A percentile compares a stretch with the other conserved stretches of the same genome.
Conservation (phyloP, 2,113 vertebrate species). For the Noturus placidus region DNA sequence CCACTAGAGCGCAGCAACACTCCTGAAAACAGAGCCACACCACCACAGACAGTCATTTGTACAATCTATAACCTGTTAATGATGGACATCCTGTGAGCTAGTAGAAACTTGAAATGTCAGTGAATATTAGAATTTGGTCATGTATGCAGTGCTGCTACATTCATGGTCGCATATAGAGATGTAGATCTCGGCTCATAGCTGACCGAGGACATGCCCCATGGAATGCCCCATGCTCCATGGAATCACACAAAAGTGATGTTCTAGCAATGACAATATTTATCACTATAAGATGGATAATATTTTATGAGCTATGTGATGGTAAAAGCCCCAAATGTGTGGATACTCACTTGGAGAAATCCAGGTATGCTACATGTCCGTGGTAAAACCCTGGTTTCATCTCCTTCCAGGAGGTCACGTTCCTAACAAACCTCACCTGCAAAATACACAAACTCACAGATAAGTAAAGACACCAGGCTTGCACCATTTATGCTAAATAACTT, state of each 20-base stretch:
- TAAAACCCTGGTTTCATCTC: slow-evolving; percentile 98
- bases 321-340: neutral
- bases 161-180: neutral
- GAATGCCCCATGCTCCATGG: neutral
- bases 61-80: neutral
- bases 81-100: neutral
- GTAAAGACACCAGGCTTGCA: neutral
- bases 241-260: neutral
- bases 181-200: neutral
- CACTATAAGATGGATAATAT: neutral
- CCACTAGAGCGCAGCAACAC: slow-evolving; percentile 40
- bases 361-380: slow-evolving; percentile 91
- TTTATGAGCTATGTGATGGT: neutral
- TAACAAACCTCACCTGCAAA: slow-evolving; percentile 89
- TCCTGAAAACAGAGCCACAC: neutral
- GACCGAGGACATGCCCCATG: neutral
- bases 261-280: neutral
- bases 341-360: slow-evolving; percentile 94
- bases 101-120: neutral
- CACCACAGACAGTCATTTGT: neutral
- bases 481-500: neutral
- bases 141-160: neutral
- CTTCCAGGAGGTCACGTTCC: slow-evolving; percentile 92
- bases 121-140: neutral
- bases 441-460: neutral